phyloP scores from a whole-genome alignment of 1,140 invertebrate genomes.

The Dendroctonus ponderosae region DNA sequence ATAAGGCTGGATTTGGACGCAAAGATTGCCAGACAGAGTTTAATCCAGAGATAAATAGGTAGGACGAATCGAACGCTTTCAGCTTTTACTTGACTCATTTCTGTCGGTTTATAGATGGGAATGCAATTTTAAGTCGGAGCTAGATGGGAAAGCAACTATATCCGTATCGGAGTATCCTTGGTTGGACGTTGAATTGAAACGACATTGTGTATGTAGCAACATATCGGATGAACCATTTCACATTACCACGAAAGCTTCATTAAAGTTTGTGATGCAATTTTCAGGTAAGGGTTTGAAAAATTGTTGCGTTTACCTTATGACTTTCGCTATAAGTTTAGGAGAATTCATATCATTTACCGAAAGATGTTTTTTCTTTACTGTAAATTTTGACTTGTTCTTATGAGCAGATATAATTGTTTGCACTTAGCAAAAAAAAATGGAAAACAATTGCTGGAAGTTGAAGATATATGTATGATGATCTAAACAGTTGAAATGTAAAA shows the following conservation, averaged over 20 bases:
- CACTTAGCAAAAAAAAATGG: no score
- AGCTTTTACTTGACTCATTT: no score
- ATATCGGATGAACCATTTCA: conserved; percentile 60
- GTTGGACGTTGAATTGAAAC: conserved; percentile 64
- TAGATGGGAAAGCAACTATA: conserved; percentile 61
- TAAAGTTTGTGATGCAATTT: conserved; percentile 70
- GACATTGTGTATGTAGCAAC: conserved; percentile 75
- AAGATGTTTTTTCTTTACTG: no score
- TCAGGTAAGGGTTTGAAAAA: conserved; percentile 40
- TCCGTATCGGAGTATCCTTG: conserved; percentile 72
- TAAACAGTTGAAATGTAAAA: no score
- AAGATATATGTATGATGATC: no score
- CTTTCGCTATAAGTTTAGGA: background rate
- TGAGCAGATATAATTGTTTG: no score
- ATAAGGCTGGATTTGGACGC: conserved; percentile 64
- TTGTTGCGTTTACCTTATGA: background rate
- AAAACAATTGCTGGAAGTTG: no score
- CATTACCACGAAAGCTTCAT: conserved; percentile 64
- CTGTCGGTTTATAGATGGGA: conserved; percentile 54
- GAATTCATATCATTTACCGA: background rate
- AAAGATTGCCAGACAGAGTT: conserved; percentile 64
- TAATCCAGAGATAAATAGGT: conserved; percentile 54
- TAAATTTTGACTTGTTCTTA: no score
- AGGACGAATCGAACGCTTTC: conserved; percentile 41
- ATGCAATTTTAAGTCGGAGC: conserved; percentile 55